These are phyloP conservation scores for Acanthurus lineatus DNA, from an alignment of 2,797 vertebrate species.

Conservation along the genomic window DNA sequence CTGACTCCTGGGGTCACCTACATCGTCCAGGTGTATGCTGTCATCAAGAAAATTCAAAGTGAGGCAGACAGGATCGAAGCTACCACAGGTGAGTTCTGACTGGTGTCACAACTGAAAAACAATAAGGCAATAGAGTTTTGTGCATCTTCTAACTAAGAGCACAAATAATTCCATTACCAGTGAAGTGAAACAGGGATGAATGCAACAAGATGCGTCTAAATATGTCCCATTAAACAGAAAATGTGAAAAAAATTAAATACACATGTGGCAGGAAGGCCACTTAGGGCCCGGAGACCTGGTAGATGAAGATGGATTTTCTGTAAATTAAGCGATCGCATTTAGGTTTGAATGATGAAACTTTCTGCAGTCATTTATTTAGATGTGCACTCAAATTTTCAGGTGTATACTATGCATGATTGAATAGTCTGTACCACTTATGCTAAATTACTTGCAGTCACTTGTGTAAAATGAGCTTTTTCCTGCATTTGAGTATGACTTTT, in stretches of 20 bases:
- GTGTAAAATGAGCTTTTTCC: not conserved
- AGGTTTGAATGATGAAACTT: constrained; percentile 8
- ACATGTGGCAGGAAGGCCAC: constrained; percentile 16
- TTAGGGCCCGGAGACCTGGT: constrained; percentile 11
- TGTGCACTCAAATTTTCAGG: not conserved
- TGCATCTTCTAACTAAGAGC: constrained; percentile 1
- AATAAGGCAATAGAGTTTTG: not conserved
- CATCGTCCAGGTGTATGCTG: constrained; percentile 82
- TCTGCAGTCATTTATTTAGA: not conserved
- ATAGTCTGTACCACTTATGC: not conserved
- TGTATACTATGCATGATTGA: not conserved
- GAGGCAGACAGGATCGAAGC: constrained; percentile 85
- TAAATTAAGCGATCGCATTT: constrained; percentile 34
- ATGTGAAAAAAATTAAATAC: constrained; percentile 33
- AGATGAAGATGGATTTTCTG: constrained; percentile 37
- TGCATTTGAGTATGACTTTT: not conserved
- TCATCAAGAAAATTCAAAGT: constrained; percentile 86
- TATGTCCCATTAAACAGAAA: constrained; percentile 13
- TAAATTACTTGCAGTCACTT: not conserved
- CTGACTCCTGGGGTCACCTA: constrained; percentile 88
- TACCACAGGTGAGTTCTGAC: constrained; percentile 85
- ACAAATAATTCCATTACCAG: not conserved
- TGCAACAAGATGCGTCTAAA: constrained; percentile 27
- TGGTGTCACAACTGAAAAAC: not conserved
- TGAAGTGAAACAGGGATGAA: not conserved